Evolutionary conservation across 2,888 invertebrate genomes (phyloP).

Genomic region (Cheilosia impressa): DNA sequence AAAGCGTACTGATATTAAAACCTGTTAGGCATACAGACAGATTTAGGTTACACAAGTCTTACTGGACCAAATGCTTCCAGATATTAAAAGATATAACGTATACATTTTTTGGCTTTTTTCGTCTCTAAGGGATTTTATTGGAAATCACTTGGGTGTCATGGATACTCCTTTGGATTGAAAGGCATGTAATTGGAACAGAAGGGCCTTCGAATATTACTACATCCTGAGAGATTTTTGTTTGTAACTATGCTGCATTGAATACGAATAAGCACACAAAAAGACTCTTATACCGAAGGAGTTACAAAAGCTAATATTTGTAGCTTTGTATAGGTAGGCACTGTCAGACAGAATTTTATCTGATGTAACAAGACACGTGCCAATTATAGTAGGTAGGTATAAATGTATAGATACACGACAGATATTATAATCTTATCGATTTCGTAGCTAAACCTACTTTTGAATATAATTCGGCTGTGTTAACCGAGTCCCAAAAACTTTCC

Average conservation of each 20-base stretch:
- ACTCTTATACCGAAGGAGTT: background rate
- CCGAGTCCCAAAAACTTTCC: too few species aligned
- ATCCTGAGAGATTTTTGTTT: background rate
- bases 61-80: background rate
- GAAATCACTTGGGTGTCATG: background rate
- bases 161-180: background rate
- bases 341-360: background rate
- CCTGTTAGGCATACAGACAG: background rate
- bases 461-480: too few species aligned
- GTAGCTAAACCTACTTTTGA: too few species aligned
- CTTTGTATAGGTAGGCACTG: background rate
- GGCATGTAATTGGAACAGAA: background rate
- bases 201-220: background rate
- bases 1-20: too few species aligned
- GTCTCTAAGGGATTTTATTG: background rate
- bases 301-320: background rate
- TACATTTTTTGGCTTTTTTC: background rate
- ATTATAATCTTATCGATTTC: too few species aligned
- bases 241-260: background rate
- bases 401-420: background rate
- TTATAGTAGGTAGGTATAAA: background rate
- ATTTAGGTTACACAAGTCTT: background rate
- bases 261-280: background rate
- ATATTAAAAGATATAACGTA: background rate
- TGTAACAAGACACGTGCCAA: background rate